phyloP scores from a whole-genome alignment of 2,888 invertebrate species.

The Nudaria mundana region DNA sequence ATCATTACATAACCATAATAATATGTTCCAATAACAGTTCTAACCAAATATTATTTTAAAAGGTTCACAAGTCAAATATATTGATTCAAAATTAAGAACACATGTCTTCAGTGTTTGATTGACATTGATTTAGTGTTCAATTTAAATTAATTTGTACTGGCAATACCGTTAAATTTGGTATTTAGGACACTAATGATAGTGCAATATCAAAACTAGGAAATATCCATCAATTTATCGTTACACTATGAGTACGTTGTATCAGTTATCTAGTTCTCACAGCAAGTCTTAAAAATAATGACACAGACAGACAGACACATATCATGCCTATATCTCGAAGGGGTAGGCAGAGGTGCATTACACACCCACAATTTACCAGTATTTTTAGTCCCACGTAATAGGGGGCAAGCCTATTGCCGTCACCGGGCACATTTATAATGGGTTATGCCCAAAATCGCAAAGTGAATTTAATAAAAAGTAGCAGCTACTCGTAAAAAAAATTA shows the following conservation, averaged over 20 bases:
- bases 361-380: no score
- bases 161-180: conserved; percentile 15
- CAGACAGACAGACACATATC: no score
- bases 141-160: conserved; percentile 32
- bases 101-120: conserved; percentile 18
- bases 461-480: background rate
- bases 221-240: no score
- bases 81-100: conserved; percentile 20
- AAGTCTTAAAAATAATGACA: background rate
- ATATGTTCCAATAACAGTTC: background rate
- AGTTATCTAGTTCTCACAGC: conserved; percentile 21
- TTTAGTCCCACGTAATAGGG: no score
- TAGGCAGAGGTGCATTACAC: no score
- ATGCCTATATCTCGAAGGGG: no score
- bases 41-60: background rate
- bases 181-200: conserved; percentile 27
- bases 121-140: conserved; percentile 27
- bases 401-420: no score
- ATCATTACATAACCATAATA: no score
- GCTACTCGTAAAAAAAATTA: no score
- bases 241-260: conserved; percentile 16
- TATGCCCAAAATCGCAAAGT: background rate
- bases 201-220: no score
- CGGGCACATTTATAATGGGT: no score
- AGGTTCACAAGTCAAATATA: conserved; percentile 13